Conservation (phyloP, 2,797 vertebrate genomes). For the Fringilla coelebs region DNA sequence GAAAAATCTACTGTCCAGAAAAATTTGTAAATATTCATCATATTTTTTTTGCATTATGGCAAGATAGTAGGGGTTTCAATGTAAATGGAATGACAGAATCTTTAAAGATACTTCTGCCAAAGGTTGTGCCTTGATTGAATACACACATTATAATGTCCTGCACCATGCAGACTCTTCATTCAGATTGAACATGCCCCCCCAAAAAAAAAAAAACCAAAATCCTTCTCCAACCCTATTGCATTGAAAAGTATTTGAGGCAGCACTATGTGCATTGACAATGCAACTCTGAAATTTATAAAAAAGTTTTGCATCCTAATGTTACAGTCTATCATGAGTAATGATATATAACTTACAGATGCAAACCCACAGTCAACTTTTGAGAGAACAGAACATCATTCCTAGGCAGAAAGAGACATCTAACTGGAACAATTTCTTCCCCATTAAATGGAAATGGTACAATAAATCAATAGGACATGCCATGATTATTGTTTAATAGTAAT, state of each 20-base stretch:
- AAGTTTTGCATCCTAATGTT: not conserved
- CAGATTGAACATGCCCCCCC: not conserved
- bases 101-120: not conserved
- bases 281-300: not conserved
- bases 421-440: not conserved
- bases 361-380: not conserved
- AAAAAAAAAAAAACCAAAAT: not conserved
- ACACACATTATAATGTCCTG: not conserved
- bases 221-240: not conserved
- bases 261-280: not conserved
- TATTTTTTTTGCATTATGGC: not conserved
- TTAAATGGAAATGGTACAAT: not conserved
- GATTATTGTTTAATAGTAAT: not conserved
- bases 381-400: not conserved
- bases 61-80: not conserved
- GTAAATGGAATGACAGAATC: not conserved
- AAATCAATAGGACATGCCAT: not conserved
- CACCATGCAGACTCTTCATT: not conserved
- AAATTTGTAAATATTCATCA: not conserved
- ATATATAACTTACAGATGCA: not conserved
- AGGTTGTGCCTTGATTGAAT: not conserved
- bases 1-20: not conserved
- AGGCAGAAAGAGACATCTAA: not conserved
- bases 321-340: not conserved
- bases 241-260: not conserved